phyloP scores from a whole-genome alignment of 2,797 vertebrate species.

The Neoniphon sammara region DNA sequence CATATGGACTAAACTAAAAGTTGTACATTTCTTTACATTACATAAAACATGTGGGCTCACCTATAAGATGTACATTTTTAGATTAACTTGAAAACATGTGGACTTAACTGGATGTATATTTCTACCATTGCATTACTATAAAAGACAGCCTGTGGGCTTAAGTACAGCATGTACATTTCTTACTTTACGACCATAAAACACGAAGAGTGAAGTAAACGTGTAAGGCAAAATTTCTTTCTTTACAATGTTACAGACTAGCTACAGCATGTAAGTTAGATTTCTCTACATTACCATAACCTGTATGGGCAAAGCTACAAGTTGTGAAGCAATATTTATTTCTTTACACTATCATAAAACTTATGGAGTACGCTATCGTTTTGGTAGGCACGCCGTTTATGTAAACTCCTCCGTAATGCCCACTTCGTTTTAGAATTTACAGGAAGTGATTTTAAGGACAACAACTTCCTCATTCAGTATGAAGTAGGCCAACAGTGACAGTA shows the following conservation, averaged over 20 bases:
- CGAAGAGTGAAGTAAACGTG: not conserved
- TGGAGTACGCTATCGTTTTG: not conserved
- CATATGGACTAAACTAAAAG: not conserved
- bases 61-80: not conserved
- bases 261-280: not conserved
- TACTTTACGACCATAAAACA: not conserved
- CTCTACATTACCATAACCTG: not conserved
- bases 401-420: slow-evolving; percentile 7
- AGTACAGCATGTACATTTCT: not conserved
- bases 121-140: not conserved
- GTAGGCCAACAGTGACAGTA: slow-evolving; percentile 1
- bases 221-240: not conserved
- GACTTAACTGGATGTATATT: no score
- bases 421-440: slow-evolving; percentile 43
- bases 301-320: no score
- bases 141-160: not conserved
- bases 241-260: not conserved
- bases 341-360: no score
- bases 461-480: slow-evolving; percentile 36
- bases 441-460: slow-evolving; percentile 44
- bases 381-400: not conserved
- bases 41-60: not conserved
- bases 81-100: not conserved
- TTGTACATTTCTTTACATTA: not conserved
- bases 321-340: no score